Evolutionary conservation across 2,113 vertebrate species (phyloP).

Genomic region (Acinonyx jubatus): DNA sequence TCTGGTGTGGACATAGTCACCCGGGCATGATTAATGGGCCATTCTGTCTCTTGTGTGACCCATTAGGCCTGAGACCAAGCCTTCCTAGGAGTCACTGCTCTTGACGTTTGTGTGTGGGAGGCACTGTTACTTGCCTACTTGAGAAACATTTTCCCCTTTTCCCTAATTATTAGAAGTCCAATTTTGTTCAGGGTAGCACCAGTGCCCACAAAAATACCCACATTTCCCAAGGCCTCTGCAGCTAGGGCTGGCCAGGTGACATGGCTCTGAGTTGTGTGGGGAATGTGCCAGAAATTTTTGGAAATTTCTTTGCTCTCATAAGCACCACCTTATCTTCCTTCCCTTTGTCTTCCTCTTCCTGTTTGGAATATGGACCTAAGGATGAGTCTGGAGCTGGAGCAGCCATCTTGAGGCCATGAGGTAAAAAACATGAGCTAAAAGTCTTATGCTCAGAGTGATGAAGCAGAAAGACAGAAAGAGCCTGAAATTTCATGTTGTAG

Average conservation of each 20-base stretch:
- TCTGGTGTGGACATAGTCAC: background rate
- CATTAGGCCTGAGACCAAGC: background rate
- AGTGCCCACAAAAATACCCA: background rate
- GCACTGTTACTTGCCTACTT: too few relatives aligned
- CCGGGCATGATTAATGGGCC: fast-evolving
- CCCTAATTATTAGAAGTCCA: background rate
- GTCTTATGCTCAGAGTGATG: background rate
- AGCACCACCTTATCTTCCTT: background rate
- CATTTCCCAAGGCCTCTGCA: background rate
- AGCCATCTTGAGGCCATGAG: background rate
- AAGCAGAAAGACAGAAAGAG: background rate
- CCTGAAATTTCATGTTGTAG: fast-evolving
- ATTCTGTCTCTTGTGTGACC: background rate
- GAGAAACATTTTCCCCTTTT: background rate
- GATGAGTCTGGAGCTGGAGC: background rate
- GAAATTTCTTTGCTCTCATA: background rate
- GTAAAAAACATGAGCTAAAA: background rate
- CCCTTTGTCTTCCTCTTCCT: background rate
- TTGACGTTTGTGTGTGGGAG: background rate
- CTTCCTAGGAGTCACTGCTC: background rate
- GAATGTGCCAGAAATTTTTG: background rate
- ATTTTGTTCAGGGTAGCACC: background rate
- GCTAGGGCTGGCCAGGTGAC: too few relatives aligned
- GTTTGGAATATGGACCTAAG: background rate
- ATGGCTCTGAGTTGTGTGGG: background rate